Conservation (phyloP, 2,797 vertebrate genomes). For the Clarias laeviceps region DNA sequence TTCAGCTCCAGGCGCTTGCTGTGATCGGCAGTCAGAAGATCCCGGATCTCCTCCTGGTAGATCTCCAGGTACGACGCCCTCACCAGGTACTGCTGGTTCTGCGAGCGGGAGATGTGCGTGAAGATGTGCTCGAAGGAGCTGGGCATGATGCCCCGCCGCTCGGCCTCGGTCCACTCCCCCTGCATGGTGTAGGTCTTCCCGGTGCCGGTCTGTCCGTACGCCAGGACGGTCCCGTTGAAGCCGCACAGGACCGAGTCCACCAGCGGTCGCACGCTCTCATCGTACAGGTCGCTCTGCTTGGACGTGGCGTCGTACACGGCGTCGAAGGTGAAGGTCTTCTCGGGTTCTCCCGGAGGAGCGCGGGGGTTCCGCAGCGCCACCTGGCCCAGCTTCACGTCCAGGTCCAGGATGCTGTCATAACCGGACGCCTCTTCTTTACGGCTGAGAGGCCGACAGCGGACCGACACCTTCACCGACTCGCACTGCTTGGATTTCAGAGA, state of each 20-base stretch:
- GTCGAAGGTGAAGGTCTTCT: conserved; percentile 94
- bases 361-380: conserved; percentile 90
- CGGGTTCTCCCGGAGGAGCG: conserved; percentile 80
- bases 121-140: conserved; percentile 95
- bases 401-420: conserved; percentile 81
- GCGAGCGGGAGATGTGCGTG: conserved; percentile 94
- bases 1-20: conserved; percentile 88
- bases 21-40: conserved; percentile 84
- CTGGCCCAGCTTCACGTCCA: conserved; percentile 91
- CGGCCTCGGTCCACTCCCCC: conserved; percentile 87
- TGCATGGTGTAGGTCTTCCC: conserved; percentile 98
- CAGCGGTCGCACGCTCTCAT: conserved; percentile 89
- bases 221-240: conserved; percentile 93
- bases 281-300: conserved; percentile 90
- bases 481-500: conserved; percentile 80
- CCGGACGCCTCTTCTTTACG: conserved; percentile 83
- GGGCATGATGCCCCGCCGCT: conserved; percentile 89
- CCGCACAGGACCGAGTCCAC: conserved; percentile 89
- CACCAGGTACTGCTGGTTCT: conserved; percentile 94
- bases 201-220: conserved; percentile 93
- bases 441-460: conserved; percentile 89
- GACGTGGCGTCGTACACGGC: conserved; percentile 88
- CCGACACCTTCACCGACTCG: conserved; percentile 93
- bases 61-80: conserved; percentile 96
- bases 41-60: conserved; percentile 93